Evolutionary conservation across 2,113 vertebrate species (phyloP), one percentile per base, ranked within the genome.

Genomic region (Gasterosteus nipponicus): DNA sequence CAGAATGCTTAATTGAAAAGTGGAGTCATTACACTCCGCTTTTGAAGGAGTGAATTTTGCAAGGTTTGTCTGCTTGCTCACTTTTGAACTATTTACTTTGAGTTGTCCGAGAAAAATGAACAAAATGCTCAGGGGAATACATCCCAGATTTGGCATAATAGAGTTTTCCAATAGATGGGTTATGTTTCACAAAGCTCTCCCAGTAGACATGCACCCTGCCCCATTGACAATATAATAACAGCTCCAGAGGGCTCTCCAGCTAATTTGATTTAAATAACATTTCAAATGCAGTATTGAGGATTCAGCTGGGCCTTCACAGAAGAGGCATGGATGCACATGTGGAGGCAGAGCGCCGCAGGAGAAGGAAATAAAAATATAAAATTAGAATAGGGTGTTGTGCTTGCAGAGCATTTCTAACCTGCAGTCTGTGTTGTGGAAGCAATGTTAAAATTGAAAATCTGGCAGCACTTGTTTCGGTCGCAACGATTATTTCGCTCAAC

Each of bases 241-340:
- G 64, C 65, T 80, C 82, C 76, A 18, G 60, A 79, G 54, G 88
- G 78, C 65, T 82, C 69, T 69, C 10, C 31, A 58, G 39, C 54
- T 80, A 70, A 86, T 91, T 73, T 84, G 80, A 77, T 86, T 82
- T 87, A 78, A 78, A 88, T 60, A 69, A 46, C 16, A 60, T 78
- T 82, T 80, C 44, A 81, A 77, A 82, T 80, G 80, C 76, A 49
- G 67, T 86, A 83, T 89, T 87, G 75, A 70, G 35, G 22, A 86
- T 81, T 78, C 51, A 51, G 78, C 54, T 47, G 35, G 67, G 66
- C 68, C 60, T 71, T 76, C 15, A 46, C 61, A 33, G 51, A 26
- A 61, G 65, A 38, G 47, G 53, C 56, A 66, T 44, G 29, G 64
- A 71, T 78, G 57, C 42, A 60, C 54, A 78, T 81, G 47, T 68